Base-by-base conservation (phyloP, 1,140 invertebrate species). In the Coptotermes formosanus region DNA sequence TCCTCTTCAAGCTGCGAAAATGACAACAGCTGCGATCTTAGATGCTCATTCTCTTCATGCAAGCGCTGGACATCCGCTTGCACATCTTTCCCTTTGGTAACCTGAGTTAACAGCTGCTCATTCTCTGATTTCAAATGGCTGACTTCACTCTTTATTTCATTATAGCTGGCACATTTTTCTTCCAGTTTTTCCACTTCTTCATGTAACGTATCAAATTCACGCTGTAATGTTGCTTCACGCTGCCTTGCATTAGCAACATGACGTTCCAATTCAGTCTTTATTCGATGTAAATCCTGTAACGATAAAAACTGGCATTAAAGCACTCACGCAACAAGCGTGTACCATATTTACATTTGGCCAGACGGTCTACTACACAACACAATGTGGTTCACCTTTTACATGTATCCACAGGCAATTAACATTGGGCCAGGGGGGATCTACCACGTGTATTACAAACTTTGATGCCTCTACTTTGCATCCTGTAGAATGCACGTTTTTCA, bases 191-290 rank as follows among this genome's bases (percentile, higher is more conserved):
- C 85, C 38, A 75, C 6, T 85, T 85, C 85, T 85, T 85, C 38
- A 21, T 19, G 85, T 38, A 85, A 38, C 25, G 21, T 82, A 16
- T 43, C 32, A 30, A 8, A 32, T 82, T 86, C 85, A 45, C n/a
- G 83, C 30, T 86, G n/a, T 23, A 86, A 23, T 44, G 44, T 81
- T 45, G 38, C n/a, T 44, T 86, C 85, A 43, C n/a, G 52, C 25
- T 83, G 75, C 16, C 38, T 44, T 23, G 59, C 45, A 43, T 88
- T 91, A 84, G 92, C 91, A 9, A 93, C 89, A 86, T 92, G 91
- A 82, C 91, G 91, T 87, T 94, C 93, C 87, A 93, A 89, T 85
- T 94, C 92, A 19, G 89, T 89, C 87, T 91, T 91, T 16, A 90
- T 89, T 85, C 91, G 91, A 86, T 91, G 92, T 7, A 92, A 91